Evolutionary conservation across 2,113 vertebrate species (phyloP).

Genomic region (Coracopsis vasa): DNA sequence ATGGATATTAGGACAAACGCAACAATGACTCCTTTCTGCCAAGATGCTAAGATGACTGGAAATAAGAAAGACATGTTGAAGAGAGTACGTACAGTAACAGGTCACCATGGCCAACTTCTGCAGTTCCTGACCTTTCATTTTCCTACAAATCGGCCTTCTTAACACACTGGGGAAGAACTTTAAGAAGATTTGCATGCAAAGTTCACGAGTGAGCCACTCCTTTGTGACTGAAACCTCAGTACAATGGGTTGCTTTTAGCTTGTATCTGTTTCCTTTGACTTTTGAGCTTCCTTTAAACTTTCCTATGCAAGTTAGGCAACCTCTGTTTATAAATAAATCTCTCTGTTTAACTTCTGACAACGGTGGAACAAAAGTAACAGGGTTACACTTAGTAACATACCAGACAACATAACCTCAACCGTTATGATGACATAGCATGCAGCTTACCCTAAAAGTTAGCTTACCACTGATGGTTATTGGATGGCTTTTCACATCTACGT

Average conservation of each 20-base stretch:
- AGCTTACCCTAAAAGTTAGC: not conserved
- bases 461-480: constrained; percentile 48
- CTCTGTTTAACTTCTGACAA: not conserved
- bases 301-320: not conserved
- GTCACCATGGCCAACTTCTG: not conserved
- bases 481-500: not conserved
- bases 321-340: not conserved
- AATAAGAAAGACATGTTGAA: not conserved
- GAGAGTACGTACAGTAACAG: not conserved
- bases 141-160: not conserved
- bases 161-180: not conserved
- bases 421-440: not conserved
- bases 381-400: not conserved
- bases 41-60: constrained; percentile 65
- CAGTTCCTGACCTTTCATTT: not conserved
- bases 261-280: not conserved
- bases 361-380: not conserved
- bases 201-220: not conserved
- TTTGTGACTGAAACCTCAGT: not conserved
- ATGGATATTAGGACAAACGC: not conserved
- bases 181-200: not conserved
- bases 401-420: not conserved
- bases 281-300: not conserved
- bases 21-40: constrained; percentile 65
- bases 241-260: not conserved